These are phyloP conservation scores for Rhaphigaster nebulosa DNA, from an alignment of 2,888 invertebrate species.

Conservation along the genomic window DNA sequence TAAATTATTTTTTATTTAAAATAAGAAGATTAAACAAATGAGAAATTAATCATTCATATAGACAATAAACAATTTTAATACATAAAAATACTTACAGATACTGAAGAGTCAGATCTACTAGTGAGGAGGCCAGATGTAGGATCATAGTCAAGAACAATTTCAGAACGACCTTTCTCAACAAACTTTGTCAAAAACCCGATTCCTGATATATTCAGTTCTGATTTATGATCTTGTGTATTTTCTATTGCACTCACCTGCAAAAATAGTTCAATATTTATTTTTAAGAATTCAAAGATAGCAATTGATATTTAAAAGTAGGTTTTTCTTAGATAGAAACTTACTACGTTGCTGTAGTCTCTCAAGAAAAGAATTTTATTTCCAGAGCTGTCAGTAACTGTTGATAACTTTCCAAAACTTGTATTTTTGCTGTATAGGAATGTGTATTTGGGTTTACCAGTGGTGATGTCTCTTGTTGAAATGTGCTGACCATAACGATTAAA, in stretches of 20 bases:
- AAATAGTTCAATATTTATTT: constrained; percentile 35
- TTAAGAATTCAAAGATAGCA: neutral
- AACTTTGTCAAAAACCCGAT: constrained; percentile 91
- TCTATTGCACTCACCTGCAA: constrained; percentile 83
- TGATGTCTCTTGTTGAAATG: constrained; percentile 91
- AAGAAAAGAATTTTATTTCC: constrained; percentile 93
- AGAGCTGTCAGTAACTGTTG: constrained; percentile 93
- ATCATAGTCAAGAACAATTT: constrained; percentile 92
- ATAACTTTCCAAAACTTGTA: constrained; percentile 93
- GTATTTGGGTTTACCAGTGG: constrained; percentile 94
- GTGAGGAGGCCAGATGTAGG: constrained; percentile 88
- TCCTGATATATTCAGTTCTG: constrained; percentile 91
- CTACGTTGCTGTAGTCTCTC: constrained; percentile 92
- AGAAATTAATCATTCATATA: too few relatives aligned
- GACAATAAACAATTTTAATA: neutral
- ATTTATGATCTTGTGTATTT: constrained; percentile 93
- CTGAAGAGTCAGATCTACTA: constrained; percentile 75
- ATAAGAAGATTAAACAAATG: constrained; percentile 52
- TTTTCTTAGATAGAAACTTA: constrained; percentile 67
- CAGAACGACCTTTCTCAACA: constrained; percentile 88
- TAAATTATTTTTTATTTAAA: constrained; percentile 51
- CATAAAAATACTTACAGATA: constrained; percentile 73
- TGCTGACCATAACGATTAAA: constrained; percentile 94
- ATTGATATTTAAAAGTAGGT: neutral
- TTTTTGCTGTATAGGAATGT: constrained; percentile 97